A percentile compares a stretch with the other conserved stretches of the same genome.
phyloP scores from a whole-genome alignment of 2,888 invertebrate species.

The Parelbella ahira region DNA sequence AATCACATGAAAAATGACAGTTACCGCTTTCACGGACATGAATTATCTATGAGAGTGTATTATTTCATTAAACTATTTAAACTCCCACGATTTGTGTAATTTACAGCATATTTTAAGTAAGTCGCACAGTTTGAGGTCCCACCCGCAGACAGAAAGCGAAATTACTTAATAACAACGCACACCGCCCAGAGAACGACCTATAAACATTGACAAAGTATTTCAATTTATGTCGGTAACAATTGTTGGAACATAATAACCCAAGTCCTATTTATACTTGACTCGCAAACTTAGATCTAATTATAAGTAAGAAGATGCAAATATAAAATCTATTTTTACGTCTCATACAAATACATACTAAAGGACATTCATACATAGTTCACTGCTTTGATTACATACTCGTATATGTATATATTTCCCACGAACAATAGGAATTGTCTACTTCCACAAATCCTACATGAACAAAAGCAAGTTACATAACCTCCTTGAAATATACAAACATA shows the following conservation, averaged over 20 bases:
- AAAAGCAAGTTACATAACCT: too few relatives aligned
- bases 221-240: constrained; percentile 22
- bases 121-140: constrained; percentile 22
- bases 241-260: constrained; percentile 18
- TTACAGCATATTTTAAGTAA: constrained; percentile 24
- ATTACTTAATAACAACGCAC: constrained; percentile 22
- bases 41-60: neutral
- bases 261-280: constrained; percentile 16
- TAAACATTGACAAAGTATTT: constrained; percentile 24
- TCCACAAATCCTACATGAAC: too few relatives aligned
- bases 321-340: too few relatives aligned
- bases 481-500: too few relatives aligned
- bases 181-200: constrained; percentile 17
- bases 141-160: constrained; percentile 11
- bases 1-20: neutral
- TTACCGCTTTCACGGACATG: neutral
- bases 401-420: too few relatives aligned
- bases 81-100: constrained; percentile 18
- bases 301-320: too few relatives aligned
- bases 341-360: too few relatives aligned
- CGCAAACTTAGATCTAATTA: too few relatives aligned
- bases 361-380: too few relatives aligned
- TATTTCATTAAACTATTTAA: constrained; percentile 20
- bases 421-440: too few relatives aligned
- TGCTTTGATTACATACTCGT: too few relatives aligned